Percentiles rank a stretch among this genome's conserved stretches.
Conservation (phyloP, 2,888 invertebrate species). For the Drosophila formosana region DNA sequence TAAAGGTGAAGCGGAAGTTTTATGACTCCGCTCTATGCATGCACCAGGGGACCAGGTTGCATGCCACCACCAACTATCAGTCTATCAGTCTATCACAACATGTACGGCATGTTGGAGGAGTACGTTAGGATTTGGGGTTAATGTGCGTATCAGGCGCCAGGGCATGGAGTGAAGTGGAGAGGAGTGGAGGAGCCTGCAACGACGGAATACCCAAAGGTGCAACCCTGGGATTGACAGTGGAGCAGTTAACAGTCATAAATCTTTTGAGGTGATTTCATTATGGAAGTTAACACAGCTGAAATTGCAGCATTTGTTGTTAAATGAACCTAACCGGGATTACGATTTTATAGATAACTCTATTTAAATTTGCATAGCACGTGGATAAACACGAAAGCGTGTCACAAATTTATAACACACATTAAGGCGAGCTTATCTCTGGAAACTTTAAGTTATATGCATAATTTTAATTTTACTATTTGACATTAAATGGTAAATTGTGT, state of each 20-base stretch:
- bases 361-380: conserved; percentile 1
- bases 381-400: neutral
- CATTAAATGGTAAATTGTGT: neutral
- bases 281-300: conserved; percentile 33
- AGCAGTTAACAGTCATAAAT: conserved; percentile 57
- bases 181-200: conserved; percentile 39
- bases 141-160: conserved; percentile 51
- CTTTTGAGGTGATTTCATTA: conserved; percentile 36
- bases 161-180: neutral
- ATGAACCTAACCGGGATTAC: neutral
- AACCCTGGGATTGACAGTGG: conserved; percentile 41
- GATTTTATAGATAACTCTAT: conserved; percentile 10
- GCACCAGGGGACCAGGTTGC: conserved; percentile 55
- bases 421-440: neutral
- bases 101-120: conserved; percentile 2
- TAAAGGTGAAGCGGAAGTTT: conserved; percentile 67
- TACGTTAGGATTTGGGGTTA: conserved; percentile 48
- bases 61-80: conserved; percentile 21
- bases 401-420: neutral
- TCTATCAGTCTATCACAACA: conserved; percentile 3
- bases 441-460: neutral
- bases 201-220: conserved; percentile 39
- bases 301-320: conserved; percentile 26
- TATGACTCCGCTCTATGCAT: conserved; percentile 59
- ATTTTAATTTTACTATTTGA: neutral